Evolutionary conservation across 2,113 vertebrate genomes (phyloP), one percentile per base, ranked within the genome.

Genomic region (Paramisgurnus dabryanus): DNA sequence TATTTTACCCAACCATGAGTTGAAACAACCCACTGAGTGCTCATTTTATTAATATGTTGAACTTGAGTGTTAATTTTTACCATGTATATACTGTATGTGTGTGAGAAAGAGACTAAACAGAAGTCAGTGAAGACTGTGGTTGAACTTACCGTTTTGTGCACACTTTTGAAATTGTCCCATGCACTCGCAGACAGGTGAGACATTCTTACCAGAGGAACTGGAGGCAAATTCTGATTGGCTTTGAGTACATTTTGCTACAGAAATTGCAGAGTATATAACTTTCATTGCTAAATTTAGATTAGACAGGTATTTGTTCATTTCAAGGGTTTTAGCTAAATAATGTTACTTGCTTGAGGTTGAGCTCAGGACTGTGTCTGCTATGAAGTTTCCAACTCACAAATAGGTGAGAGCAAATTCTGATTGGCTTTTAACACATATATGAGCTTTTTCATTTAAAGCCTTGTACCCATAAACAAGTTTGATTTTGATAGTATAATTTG

Each of bases 31-130:
- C 27, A 34, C 27, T 34, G 27, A 34, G 27, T 34, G 27, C 27
- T 34, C 27, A 34, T 34, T 34, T 34, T 34, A 34, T 34, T 34
- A 34, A 34, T 34, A 34, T 34, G 1, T 34, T 34, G 27, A 34
- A 34, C 27, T 34, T 34, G 27, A 34, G 27, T 27, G 27, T 15
- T 0, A 4, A 5, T 53, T 15, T 53, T 53, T 53, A 53, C 12
- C 11, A 5, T 17, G 50, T 74, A 6, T 34, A 34, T 34, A 34
- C 27, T 34, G 6, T 50, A 27, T 64, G 68, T 53, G 49, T 53
- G 81, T 64, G 71, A 76, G 80, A 83, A 17, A 78, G 50, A 79
- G 12, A 34, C 40, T 68, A 73, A 83, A 78, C 61, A 82, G 84
- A 75, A 82, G 76, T 63, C 39, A 7, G 1, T 68, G 5, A 13